Evolutionary conservation across 2,888 invertebrate species (phyloP).

Genomic region (Agriotes lineatus): DNA sequence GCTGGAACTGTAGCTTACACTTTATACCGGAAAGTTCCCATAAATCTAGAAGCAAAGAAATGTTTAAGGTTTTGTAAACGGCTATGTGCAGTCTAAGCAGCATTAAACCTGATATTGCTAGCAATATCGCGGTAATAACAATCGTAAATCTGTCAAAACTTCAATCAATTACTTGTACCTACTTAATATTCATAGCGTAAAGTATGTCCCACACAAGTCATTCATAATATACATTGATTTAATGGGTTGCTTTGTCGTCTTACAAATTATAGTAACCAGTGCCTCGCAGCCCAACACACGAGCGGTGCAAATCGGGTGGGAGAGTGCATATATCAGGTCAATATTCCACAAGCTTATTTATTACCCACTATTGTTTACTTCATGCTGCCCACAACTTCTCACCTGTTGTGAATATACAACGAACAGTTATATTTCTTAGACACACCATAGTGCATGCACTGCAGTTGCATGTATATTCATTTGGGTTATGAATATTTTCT

Average conservation of each 20-base stretch:
- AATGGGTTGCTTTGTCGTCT: constrained; percentile 42
- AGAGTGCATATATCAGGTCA: constrained; percentile 42
- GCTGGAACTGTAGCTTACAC: too few relatives aligned
- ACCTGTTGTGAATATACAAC: constrained; percentile 50
- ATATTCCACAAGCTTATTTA: constrained; percentile 43
- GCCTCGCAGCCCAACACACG: constrained; percentile 39
- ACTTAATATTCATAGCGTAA: constrained; percentile 37
- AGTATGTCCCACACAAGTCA: constrained; percentile 39
- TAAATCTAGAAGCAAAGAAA: too few relatives aligned
- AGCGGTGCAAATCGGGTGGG: constrained; percentile 42
- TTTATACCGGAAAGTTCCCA: too few relatives aligned
- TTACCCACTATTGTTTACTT: constrained; percentile 43
- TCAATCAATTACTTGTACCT: constrained; percentile 35
- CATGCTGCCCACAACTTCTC: constrained; percentile 47
- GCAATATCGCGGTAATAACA: constrained; percentile 27
- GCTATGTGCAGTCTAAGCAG: background rate
- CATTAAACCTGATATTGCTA: constrained; percentile 1
- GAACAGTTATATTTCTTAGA: constrained; percentile 45
- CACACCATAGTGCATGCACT: constrained; percentile 8
- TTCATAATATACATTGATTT: constrained; percentile 43
- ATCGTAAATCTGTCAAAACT: constrained; percentile 36
- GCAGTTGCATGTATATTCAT: background rate
- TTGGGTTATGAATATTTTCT: too few relatives aligned
- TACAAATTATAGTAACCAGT: constrained; percentile 40
- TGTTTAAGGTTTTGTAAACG: background rate